phyloP scores from a whole-genome alignment of 1,140 invertebrate species.

The Papilio polytes region DNA sequence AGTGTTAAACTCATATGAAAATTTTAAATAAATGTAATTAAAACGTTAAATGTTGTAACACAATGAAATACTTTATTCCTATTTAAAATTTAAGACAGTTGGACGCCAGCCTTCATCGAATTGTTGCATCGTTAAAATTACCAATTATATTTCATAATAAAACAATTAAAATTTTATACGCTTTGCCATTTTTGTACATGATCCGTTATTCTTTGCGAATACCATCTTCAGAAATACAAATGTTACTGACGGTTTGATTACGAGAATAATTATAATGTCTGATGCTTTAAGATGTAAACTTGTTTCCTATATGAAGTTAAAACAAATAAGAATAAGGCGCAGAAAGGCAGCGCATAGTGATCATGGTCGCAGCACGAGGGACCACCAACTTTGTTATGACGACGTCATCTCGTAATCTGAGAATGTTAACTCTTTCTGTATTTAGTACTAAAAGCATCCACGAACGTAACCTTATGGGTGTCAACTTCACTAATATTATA shows the following conservation, averaged over 20 bases:
- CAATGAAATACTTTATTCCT: not conserved
- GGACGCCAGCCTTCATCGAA: not conserved
- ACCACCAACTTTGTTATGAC: conserved; percentile 1
- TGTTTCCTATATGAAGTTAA: not conserved
- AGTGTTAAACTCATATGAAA: too few species aligned
- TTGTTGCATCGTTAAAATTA: conserved; percentile 3
- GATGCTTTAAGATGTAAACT: conserved; percentile 12
- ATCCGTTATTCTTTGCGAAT: conserved; percentile 10
- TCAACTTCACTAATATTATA: not conserved
- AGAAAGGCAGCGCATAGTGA: conserved; percentile 6
- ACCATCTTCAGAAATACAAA: conserved; percentile 18
- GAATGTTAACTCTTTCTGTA: not conserved
- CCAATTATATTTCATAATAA: conserved; percentile 19
- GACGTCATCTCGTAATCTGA: not conserved
- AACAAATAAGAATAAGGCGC: conserved; percentile 1
- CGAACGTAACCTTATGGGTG: not conserved
- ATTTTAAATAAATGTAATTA: not conserved
- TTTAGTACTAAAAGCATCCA: not conserved
- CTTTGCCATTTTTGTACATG: not conserved
- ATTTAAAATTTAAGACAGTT: not conserved
- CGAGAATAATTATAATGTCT: conserved; percentile 10
- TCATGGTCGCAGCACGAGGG: conserved; percentile 1
- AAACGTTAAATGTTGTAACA: not conserved
- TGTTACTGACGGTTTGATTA: conserved; percentile 23
- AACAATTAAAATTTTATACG: conserved; percentile 19